These are phyloP conservation scores for Xiphorhynchus elegans DNA, from an alignment of 2,113 vertebrate genomes.

Conservation along the genomic window DNA sequence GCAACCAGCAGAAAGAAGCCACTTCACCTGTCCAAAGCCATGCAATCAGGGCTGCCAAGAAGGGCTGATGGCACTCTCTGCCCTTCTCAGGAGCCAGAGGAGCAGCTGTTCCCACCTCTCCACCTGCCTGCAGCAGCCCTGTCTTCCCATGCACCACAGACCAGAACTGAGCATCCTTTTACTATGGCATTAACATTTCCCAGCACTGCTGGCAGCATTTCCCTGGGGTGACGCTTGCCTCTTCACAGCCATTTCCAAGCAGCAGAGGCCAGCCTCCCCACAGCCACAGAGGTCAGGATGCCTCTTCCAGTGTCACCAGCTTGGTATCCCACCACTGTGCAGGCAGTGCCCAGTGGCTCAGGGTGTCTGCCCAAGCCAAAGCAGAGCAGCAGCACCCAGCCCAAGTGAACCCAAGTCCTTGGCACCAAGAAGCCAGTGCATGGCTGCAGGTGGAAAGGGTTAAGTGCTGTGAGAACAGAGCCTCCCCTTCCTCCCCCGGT, in stretches of 20 bases:
- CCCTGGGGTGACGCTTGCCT: not conserved
- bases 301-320: not conserved
- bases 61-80: not conserved
- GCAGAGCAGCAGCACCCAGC: not conserved
- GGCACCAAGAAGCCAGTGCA: fast-evolving
- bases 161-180: not conserved
- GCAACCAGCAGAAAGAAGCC: not conserved
- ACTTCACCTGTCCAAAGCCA: not conserved
- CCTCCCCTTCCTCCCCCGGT: constrained; percentile 28
- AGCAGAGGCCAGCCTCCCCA: not conserved
- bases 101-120: not conserved
- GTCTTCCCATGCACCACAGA: not conserved
- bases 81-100: not conserved
- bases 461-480: constrained; percentile 13
- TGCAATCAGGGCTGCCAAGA: not conserved
- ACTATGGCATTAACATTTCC: not conserved
- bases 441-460: not conserved
- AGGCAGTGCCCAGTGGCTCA: fast-evolving
- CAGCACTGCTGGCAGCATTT: not conserved
- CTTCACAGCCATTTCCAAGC: not conserved
- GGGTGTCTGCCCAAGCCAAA: not conserved
- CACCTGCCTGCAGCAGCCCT: not conserved
- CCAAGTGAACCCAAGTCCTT: not conserved
- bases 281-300: not conserved
- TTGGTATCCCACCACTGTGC: not conserved